Conservation (phyloP, 1,140 invertebrate species). For the Pseudobourletiella spinata region DNA sequence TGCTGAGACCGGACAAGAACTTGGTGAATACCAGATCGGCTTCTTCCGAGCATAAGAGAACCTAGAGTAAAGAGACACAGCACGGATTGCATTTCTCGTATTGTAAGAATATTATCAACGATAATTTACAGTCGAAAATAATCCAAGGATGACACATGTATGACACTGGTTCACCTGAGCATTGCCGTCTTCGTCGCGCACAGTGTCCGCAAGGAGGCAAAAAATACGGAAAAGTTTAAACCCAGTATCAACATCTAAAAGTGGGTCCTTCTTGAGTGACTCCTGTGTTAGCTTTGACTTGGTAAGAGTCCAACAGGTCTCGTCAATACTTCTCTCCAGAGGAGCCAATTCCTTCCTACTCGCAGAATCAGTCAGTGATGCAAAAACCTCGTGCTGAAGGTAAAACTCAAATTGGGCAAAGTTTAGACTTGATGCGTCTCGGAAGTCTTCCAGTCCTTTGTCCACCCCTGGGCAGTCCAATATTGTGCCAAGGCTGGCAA, state of each 20-base stretch:
- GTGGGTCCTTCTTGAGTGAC: constrained; percentile 48
- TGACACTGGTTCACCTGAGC: constrained; percentile 32
- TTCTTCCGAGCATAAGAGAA: constrained; percentile 41
- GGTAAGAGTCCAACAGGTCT: constrained; percentile 69
- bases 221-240: constrained; percentile 69
- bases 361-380: constrained; percentile 49
- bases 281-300: constrained; percentile 44
- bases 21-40: constrained; percentile 38
- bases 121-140: no score
- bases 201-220: constrained; percentile 61
- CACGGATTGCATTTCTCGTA: no score
- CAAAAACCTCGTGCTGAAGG: constrained; percentile 61
- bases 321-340: constrained; percentile 53
- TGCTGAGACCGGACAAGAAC: constrained; percentile 38
- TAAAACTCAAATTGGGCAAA: constrained; percentile 66
- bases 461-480: constrained; percentile 64
- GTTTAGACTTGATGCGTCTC: constrained; percentile 54
- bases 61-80: no score
- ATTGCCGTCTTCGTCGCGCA: constrained; percentile 37
- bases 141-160: no score
- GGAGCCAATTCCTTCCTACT: constrained; percentile 47
- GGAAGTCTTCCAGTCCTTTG: constrained; percentile 63
- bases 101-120: no score
- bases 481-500: constrained; percentile 59
- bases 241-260: constrained; percentile 54